Base-by-base conservation (phyloP, 2,797 vertebrate species). In the Macropodus opercularis region DNA sequence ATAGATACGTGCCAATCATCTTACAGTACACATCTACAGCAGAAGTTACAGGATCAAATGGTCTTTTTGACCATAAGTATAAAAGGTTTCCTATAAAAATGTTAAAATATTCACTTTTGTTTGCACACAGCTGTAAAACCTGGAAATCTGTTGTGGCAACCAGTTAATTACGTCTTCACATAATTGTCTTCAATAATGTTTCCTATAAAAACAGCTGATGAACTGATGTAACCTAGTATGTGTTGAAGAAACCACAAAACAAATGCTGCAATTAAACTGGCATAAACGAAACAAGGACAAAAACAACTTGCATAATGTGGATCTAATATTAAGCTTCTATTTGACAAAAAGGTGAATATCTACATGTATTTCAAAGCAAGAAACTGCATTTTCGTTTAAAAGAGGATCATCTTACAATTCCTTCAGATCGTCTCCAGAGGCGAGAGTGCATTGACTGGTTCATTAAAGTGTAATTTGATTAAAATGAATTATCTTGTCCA, bases 391-490 rank as follows among this genome's bases (percentile, higher is more conserved):
- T 2, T 7, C 35, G 29, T 65, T 69, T 38, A 39, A 66, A 57
- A 38, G 43, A 43, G 23, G 47, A 56, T 63, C 10, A 32, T 56
- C 32, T 9, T 3, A 24, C 39, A 59, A 62, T 46, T 27, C 66
- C 54, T 60, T 46, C 40, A 58, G 75, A 72, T 80, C 76, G 53
- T 44, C 41, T 71, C 34, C 46, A 24, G 65, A 69, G 72, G 68
- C 77, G 75, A 69, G 59, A 77, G 72, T 41, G 72, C 53, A 73
- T 57, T 54, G 54, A 81, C 58, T 47, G 59, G 58, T 81, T 83
- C 75, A 79, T 87, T 85, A 72, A 86, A 85, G 75, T 60, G 42
- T 72, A 79, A 78, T 83, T 75, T 3, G 32, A 74, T 73, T 77
- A 63, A 75, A 84, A 83, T 64, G 42, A 77, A 66, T 48, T 34